Evolutionary conservation across 1,140 invertebrate genomes (phyloP).

Genomic region (Chironomus striatipennis): DNA sequence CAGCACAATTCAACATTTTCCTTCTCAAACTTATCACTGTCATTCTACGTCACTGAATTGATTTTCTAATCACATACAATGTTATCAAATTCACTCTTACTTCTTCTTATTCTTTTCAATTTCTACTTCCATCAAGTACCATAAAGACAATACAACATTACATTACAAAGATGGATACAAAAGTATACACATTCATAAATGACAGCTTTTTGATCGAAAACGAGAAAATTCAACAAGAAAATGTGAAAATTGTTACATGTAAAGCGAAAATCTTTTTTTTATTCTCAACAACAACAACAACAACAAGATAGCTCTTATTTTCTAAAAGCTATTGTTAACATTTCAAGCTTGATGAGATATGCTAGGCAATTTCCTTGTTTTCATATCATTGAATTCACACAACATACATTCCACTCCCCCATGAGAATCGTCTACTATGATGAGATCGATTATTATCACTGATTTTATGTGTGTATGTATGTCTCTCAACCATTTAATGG

Average conservation of each 20-base stretch:
- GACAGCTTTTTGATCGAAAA: no score
- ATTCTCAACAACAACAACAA: no score
- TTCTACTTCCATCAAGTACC: not conserved
- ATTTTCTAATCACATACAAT: no score
- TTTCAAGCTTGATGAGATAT: conserved; percentile 12
- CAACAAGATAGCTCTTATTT: no score
- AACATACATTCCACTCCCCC: not conserved
- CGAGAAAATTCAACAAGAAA: no score
- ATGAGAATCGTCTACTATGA: not conserved
- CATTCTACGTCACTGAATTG: not conserved
- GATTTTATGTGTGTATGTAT: no score
- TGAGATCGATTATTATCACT: no score
- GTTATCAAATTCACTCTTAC: no score
- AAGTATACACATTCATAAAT: no score
- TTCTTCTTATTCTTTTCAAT: not conserved
- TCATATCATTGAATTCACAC: not conserved
- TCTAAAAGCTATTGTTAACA: conserved; percentile 1
- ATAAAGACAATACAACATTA: not conserved
- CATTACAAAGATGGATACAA: not conserved
- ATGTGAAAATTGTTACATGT: no score
- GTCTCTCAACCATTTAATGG: no score
- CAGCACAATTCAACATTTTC: not conserved
- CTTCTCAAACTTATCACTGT: not conserved
- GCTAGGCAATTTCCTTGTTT: conserved; percentile 23
- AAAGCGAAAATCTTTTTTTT: no score